phyloP scores from a whole-genome alignment of 2,888 invertebrate genomes.

The Liopterus haemorrhoidalis region DNA sequence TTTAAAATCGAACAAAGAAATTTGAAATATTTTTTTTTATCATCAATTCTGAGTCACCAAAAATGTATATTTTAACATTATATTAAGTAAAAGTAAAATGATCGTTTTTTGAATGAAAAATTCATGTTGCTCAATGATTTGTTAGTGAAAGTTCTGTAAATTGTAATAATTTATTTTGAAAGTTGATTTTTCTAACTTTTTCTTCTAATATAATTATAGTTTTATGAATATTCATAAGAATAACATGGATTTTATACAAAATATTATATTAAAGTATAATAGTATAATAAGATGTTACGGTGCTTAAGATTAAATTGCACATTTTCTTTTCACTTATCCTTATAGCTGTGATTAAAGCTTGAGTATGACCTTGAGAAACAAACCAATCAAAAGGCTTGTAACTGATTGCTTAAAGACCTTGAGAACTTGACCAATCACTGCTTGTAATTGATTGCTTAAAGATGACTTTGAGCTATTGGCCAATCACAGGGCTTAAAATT shows the following conservation, averaged over 20 bases:
- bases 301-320: neutral
- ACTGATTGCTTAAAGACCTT: too few relatives aligned
- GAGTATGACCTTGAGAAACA: too few relatives aligned
- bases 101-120: conserved; percentile 18
- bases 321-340: too few relatives aligned
- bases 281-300: neutral
- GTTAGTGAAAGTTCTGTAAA: conserved; percentile 20
- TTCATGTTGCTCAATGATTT: conserved; percentile 20
- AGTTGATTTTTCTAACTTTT: conserved; percentile 18
- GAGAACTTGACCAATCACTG: too few relatives aligned
- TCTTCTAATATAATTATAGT: too few relatives aligned
- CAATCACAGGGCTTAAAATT: too few relatives aligned
- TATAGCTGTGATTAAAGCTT: too few relatives aligned
- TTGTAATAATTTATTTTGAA: conserved; percentile 21
- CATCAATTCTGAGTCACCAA: neutral
- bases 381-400: too few relatives aligned
- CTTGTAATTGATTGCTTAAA: too few relatives aligned
- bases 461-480: too few relatives aligned
- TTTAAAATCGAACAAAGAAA: too few relatives aligned
- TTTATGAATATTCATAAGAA: conserved; percentile 9
- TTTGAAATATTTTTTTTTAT: neutral
- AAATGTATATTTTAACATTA: neutral
- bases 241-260: conserved; percentile 16
- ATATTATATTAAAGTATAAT: neutral
- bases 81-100: too few relatives aligned